These are phyloP conservation scores for Dicerorhinus sumatrensis DNA, from an alignment of 2,113 vertebrate genomes.

Conservation along the genomic window DNA sequence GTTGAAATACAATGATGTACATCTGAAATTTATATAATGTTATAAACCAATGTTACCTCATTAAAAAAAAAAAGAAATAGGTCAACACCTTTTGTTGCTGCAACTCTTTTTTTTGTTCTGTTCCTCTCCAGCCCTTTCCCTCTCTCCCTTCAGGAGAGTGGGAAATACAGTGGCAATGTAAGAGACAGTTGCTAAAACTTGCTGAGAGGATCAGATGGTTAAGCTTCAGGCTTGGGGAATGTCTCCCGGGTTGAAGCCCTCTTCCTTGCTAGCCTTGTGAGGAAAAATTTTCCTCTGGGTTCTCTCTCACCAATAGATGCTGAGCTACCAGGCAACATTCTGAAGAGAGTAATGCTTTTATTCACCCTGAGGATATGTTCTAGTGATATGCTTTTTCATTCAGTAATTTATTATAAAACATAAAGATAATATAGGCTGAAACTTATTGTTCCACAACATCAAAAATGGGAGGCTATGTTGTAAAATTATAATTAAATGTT, in stretches of 20 bases:
- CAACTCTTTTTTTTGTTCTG: not conserved
- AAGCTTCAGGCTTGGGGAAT: not conserved
- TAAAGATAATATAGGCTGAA: not conserved
- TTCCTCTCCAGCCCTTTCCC: not conserved
- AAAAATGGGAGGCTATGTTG: not conserved
- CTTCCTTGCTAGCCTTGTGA: not conserved
- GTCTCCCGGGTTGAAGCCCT: not conserved
- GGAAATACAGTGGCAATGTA: not conserved
- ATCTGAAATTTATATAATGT: no score
- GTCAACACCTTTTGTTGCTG: not conserved
- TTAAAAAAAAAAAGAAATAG: not conserved
- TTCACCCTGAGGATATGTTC: not conserved
- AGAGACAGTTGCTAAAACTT: not conserved
- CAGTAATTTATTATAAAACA: not conserved
- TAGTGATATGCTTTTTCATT: not conserved
- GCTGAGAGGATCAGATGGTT: not conserved
- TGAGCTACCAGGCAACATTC: not conserved
- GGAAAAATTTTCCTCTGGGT: not conserved
- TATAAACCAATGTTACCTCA: no score
- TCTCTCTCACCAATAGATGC: not conserved
- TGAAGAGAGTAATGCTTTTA: not conserved
- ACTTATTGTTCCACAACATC: not conserved
- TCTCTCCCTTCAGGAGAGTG: not conserved
- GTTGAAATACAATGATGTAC: no score
- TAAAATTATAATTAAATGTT: not conserved